A percentile compares a stretch with the other conserved stretches of the same genome.
Evolutionary conservation across 2,113 vertebrate genomes (phyloP).

Genomic region (Barnardius zonarius): DNA sequence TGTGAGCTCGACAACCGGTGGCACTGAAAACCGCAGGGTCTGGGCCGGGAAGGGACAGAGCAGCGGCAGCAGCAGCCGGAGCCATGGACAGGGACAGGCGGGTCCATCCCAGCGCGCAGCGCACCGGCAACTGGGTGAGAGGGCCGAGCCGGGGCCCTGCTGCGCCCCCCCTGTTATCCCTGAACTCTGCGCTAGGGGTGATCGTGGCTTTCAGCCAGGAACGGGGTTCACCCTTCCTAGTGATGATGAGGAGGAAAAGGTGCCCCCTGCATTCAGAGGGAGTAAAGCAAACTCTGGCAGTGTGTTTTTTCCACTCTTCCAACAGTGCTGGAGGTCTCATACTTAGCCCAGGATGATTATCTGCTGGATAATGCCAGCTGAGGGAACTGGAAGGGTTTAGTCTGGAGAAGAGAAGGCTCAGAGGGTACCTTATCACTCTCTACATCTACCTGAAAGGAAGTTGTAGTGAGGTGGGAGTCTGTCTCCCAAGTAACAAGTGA

Average conservation of each 20-base stretch:
- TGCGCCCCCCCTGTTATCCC: fast-evolving
- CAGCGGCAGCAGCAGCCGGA: neutral
- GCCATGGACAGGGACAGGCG: constrained; percentile 72
- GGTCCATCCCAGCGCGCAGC: neutral
- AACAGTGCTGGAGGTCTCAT: neutral
- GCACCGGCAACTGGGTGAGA: constrained; percentile 78
- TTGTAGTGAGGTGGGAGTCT: neutral
- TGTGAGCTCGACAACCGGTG: fast-evolving
- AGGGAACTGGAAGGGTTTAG: neutral
- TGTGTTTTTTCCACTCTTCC: neutral
- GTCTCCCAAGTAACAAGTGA: neutral
- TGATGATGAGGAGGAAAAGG: neutral
- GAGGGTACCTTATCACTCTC: neutral
- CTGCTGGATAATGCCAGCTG: neutral
- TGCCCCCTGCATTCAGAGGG: neutral
- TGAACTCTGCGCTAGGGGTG: fast-evolving
- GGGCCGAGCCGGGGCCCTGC: neutral
- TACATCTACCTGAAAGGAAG: neutral
- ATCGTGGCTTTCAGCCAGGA: neutral
- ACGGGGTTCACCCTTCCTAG: fast-evolving
- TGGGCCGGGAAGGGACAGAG: neutral
- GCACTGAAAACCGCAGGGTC: neutral
- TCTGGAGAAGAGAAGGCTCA: neutral
- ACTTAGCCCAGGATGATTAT: neutral
- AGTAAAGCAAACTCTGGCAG: neutral